Evolutionary conservation across 2,888 invertebrate species (phyloP).

Genomic region (Drosophila putrida): DNA sequence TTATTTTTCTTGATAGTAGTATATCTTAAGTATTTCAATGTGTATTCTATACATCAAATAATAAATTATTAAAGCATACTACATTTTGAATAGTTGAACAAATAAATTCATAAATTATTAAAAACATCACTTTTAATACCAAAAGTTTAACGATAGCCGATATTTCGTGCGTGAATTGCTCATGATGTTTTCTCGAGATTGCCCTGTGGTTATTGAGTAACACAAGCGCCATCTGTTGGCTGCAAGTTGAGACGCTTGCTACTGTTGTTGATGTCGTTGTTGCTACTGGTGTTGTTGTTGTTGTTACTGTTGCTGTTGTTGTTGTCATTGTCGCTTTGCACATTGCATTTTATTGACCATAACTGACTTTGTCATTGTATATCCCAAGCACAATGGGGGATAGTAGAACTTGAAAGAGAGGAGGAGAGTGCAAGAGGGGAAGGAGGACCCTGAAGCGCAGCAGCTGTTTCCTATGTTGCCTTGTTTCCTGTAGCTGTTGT

Average conservation of each 20-base stretch:
- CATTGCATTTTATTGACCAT: conserved; percentile 82
- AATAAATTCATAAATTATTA: no score
- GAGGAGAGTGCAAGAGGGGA: not conserved
- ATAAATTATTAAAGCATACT: no score
- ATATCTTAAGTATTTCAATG: no score
- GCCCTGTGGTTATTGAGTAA: conserved; percentile 29
- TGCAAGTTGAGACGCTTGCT: conserved; percentile 25
- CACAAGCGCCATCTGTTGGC: conserved; percentile 64
- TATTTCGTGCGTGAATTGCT: conserved; percentile 7
- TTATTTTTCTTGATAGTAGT: no score
- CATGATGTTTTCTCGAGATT: conserved; percentile 39
- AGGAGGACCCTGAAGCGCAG: conserved; percentile 39
- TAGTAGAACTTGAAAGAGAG: not conserved
- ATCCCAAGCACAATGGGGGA: conserved; percentile 39
- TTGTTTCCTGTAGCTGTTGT: conserved; percentile 29
- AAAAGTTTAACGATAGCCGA: not conserved
- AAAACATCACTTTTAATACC: no score
- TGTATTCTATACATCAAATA: no score
- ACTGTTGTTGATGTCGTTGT: conserved; percentile 13
- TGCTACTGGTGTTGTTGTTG: not conserved
- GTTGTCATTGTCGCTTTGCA: conserved; percentile 63
- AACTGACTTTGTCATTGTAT: conserved; percentile 78
- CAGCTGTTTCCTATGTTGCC: conserved; percentile 43
- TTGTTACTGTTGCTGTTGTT: conserved; percentile 21
- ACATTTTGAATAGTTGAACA: no score